Base-by-base conservation (phyloP, 2,888 invertebrate species). In the Leptura quadrifasciata region DNA sequence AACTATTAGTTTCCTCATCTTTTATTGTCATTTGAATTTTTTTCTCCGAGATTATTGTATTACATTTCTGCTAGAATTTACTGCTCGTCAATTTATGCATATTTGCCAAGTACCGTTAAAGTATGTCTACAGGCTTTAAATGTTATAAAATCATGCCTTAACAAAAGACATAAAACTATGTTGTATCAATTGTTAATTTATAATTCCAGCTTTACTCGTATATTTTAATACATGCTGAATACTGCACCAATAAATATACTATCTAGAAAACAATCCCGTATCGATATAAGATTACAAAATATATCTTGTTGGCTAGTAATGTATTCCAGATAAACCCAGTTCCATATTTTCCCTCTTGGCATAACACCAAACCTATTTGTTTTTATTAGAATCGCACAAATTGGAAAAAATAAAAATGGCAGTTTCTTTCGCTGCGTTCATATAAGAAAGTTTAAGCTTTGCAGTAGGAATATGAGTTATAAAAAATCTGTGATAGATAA, bases 281-380 rank as follows among this genome's bases (percentile, higher is more conserved):
- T 60, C 61, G 71, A 47, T 61, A 71, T 52, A 61, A 65, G 65
- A 65, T 39, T 61, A 27, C 71, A 61, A 47, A 31, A 71, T 71
- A 61, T 20, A 61, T 61, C 57, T 71, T 52, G 68, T 60, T 58
- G 18, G 55, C 57, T 27, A 27, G 58, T 67, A 68, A 74, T 74
- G 68, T 31, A 67, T 74, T 47, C 57, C 18, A 68, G 24, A 70
- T 63, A 57, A 70, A 52, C 39, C 65, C 55, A 17, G 52, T 18
- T 20, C 61, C 27, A 58, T 21, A 27, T 58, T 57, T 58, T 63
- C 67, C 17, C 39, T 57, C 71, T 69, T 75, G 75, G 75, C 75
- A 71, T 70, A 57, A 75, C 70, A 63, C 75, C 75, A 75, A 71
- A 61, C 55, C 70, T 70, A 75, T 75, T 75, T 75, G 57, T 58